These are phyloP conservation scores for Resseliella maxima DNA, from an alignment of 2,888 invertebrate genomes.

Conservation along the genomic window DNA sequence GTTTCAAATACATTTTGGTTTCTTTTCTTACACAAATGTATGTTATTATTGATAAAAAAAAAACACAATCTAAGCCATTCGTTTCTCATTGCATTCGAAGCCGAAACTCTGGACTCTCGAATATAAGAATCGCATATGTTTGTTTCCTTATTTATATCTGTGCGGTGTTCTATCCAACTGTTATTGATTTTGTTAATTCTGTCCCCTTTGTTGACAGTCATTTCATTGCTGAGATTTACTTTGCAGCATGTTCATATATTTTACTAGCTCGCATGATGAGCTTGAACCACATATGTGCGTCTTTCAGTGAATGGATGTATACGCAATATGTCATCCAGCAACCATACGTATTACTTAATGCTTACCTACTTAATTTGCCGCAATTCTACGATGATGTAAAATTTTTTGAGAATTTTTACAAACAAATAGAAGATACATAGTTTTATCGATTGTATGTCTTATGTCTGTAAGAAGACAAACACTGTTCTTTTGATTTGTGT, in stretches of 20 bases:
- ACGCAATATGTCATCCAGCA: no score
- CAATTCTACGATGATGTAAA: no score
- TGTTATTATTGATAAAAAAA: not conserved
- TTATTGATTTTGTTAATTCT: not conserved
- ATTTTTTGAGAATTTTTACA: no score
- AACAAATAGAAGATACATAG: no score
- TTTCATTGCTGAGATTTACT: conserved; percentile 28
- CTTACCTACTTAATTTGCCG: no score
- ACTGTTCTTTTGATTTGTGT: no score
- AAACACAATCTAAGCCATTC: not conserved
- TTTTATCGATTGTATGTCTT: no score
- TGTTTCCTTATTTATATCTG: not conserved
- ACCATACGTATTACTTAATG: no score
- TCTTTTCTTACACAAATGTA: not conserved
- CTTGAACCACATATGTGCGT: no score
- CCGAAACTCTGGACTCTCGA: not conserved
- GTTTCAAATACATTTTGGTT: not conserved
- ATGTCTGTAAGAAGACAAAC: no score
- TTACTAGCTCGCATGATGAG: no score
- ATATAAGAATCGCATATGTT: not conserved
- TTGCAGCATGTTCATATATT: not conserved
- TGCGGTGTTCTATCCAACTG: not conserved
- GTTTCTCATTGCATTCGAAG: not conserved
- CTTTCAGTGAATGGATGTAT: no score
- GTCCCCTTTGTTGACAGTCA: not conserved